Conservation (phyloP, 2,888 invertebrate genomes). For the Drosophila multiciliata region DNA sequence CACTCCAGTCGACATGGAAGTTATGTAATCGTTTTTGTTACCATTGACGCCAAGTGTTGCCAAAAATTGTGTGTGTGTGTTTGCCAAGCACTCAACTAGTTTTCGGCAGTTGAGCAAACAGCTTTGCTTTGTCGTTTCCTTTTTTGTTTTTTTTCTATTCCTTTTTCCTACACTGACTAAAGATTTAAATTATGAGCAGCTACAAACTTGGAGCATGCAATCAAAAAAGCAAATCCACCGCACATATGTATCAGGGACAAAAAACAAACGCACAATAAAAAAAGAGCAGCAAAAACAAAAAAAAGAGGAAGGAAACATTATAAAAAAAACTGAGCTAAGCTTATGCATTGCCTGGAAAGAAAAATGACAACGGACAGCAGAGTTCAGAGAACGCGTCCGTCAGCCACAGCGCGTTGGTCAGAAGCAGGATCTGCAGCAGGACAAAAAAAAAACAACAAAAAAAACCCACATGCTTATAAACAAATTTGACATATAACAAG, state of each 20-base stretch:
- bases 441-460: background rate
- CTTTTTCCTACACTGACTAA: conserved; percentile 15
- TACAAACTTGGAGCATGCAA: conserved; percentile 41
- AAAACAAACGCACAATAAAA: conserved; percentile 35
- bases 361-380: conserved; percentile 50
- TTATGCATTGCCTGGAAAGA: conserved; percentile 35
- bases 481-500: conserved; percentile 76
- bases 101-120: conserved; percentile 37
- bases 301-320: conserved; percentile 26
- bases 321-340: conserved; percentile 41
- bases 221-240: conserved; percentile 46
- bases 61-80: conserved; percentile 39
- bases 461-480: conserved; percentile 55
- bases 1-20: conserved; percentile 40
- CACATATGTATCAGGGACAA: conserved; percentile 28
- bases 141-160: conserved; percentile 11
- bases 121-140: conserved; percentile 16
- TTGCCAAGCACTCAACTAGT: conserved; percentile 64
- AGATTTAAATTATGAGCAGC: conserved; percentile 50
- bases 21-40: conserved; percentile 71
- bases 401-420: conserved; percentile 21
- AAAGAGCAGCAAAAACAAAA: background rate
- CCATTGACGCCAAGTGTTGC: conserved; percentile 72
- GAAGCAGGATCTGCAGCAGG: conserved; percentile 29
- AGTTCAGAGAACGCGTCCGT: conserved; percentile 46